phyloP scores from a whole-genome alignment of 2,797 vertebrate genomes.

The Hirundo rustica region DNA sequence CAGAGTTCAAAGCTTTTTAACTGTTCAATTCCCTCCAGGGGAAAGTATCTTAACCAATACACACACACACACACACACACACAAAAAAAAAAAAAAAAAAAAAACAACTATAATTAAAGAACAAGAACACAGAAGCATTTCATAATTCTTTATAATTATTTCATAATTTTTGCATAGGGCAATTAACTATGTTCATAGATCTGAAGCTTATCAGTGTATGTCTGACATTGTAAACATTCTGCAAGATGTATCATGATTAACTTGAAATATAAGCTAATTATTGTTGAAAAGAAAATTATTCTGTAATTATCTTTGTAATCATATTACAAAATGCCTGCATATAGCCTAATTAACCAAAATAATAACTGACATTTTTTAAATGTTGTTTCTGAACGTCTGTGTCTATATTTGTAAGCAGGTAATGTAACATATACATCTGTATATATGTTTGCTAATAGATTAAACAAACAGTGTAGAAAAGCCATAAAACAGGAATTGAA shows the following conservation, averaged over 20 bases:
- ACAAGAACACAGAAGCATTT: neutral
- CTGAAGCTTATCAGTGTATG: neutral
- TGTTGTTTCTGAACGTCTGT: neutral
- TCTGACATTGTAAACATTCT: conserved; percentile 1
- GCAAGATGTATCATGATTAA: conserved; percentile 4
- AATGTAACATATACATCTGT: neutral
- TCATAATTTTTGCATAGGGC: neutral
- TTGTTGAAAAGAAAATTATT: conserved; percentile 40
- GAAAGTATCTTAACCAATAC: neutral
- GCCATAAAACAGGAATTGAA: neutral
- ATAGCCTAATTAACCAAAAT: neutral
- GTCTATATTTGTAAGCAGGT: neutral
- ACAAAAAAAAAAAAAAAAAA: neutral
- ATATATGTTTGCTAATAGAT: neutral
- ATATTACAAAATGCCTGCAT: neutral
- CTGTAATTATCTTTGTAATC: conserved; percentile 33
- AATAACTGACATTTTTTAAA: neutral
- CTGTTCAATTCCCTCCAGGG: neutral
- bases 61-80: too few relatives aligned
- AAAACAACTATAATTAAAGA: neutral
- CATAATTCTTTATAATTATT: neutral
- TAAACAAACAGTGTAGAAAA: neutral
- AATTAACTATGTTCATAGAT: neutral
- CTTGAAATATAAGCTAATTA: conserved; percentile 39
- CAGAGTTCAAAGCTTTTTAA: conserved; percentile 15